Conservation (phyloP, 2,888 invertebrate species). For the Leptinotarsa tumamoca region DNA sequence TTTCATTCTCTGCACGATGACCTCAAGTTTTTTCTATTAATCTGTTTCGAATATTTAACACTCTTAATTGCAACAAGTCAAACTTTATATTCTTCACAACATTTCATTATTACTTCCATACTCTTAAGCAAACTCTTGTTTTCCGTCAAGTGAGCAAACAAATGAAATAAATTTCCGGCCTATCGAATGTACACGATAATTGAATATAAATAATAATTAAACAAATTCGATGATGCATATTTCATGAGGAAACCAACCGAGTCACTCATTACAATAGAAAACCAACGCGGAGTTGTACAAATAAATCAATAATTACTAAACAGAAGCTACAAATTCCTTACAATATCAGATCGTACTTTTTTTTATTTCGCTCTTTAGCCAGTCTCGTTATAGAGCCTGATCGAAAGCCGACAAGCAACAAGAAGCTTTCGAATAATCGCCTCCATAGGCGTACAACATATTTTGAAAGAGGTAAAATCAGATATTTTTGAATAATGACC, state of each 20-base stretch:
- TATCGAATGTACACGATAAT: slow-evolving; percentile 1
- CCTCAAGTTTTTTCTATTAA: no score
- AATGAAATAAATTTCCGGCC: not conserved
- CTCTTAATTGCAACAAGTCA: not conserved
- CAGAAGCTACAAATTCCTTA: slow-evolving; percentile 47
- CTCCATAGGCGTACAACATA: slow-evolving; percentile 15
- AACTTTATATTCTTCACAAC: not conserved
- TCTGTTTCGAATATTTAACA: no score
- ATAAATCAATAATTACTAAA: slow-evolving; percentile 46
- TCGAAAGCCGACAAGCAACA: slow-evolving; percentile 36
- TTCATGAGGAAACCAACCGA: slow-evolving; percentile 14
- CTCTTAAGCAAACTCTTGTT: not conserved
- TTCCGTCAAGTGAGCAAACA: not conserved
- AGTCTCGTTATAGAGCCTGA: slow-evolving; percentile 40
- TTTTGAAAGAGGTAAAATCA: not conserved
- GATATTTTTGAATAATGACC: not conserved
- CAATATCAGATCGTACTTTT: slow-evolving; percentile 41
- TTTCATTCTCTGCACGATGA: no score
- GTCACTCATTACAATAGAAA: slow-evolving; percentile 25
- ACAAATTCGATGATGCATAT: slow-evolving; percentile 9
- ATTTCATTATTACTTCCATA: not conserved
- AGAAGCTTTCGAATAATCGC: slow-evolving; percentile 31
- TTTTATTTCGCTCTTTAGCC: slow-evolving; percentile 35
- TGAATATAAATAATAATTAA: slow-evolving; percentile 10
- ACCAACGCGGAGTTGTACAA: slow-evolving; percentile 18